These are phyloP conservation scores for Trisateles emortualis DNA, from an alignment of 2,888 invertebrate genomes.

Conservation along the genomic window DNA sequence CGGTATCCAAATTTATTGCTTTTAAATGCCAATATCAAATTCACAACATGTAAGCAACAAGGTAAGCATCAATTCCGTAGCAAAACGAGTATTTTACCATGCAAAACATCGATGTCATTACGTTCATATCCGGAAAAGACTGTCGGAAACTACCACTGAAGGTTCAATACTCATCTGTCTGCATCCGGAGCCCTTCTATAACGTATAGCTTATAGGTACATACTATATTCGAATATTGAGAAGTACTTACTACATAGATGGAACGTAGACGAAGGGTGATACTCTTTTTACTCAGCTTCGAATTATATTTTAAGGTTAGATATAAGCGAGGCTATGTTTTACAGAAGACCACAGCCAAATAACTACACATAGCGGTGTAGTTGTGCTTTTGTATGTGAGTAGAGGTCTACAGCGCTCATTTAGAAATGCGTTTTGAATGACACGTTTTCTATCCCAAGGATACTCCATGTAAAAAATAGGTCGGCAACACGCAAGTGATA, in stretches of 20 bases:
- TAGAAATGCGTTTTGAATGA: too few relatives aligned
- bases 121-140: constrained; percentile 33
- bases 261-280: not conserved
- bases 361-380: too few relatives aligned
- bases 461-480: too few relatives aligned
- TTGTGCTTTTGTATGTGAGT: too few relatives aligned
- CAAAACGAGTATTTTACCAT: constrained; percentile 1
- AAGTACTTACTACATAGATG: constrained; percentile 12
- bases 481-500: too few relatives aligned
- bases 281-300: not conserved
- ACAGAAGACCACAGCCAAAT: too few relatives aligned
- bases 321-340: too few relatives aligned
- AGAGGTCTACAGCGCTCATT: too few relatives aligned
- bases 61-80: not conserved
- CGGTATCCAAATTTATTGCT: not conserved
- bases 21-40: not conserved
- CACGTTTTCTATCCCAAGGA: too few relatives aligned
- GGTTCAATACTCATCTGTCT: constrained; percentile 50
- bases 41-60: not conserved
- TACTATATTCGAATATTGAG: constrained; percentile 10
- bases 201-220: constrained; percentile 12
- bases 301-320: not conserved
- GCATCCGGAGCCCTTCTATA: constrained; percentile 39
- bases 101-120: constrained; percentile 22
- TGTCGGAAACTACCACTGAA: constrained; percentile 46